Percentiles rank a stretch among this genome's conserved stretches.
These are phyloP conservation scores for Acrossocheilus wenchowensis DNA, from an alignment of 2,797 vertebrate genomes.

Conservation along the genomic window DNA sequence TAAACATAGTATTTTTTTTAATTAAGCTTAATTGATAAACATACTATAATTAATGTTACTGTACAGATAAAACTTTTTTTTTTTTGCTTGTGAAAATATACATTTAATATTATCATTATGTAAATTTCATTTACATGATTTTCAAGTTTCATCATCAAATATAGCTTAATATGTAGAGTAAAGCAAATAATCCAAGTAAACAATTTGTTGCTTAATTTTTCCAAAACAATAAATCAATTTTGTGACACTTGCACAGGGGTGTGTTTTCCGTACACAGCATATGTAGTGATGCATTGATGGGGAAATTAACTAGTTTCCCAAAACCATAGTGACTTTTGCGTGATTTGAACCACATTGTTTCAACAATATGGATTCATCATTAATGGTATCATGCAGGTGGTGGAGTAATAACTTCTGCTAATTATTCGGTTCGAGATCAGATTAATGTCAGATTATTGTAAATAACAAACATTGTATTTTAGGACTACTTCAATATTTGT, in stretches of 20 bases:
- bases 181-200: neutral
- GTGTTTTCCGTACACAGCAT: neutral
- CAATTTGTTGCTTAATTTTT: neutral
- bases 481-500: neutral
- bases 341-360: neutral
- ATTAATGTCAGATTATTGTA: neutral
- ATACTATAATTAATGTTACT: neutral
- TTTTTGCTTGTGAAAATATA: neutral
- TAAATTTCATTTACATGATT: too few relatives aligned
- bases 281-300: neutral
- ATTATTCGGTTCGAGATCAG: neutral
- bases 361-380: neutral
- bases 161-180: neutral
- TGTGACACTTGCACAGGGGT: neutral
- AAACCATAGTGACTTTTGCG: neutral
- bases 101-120: too few relatives aligned
- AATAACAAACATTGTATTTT: neutral
- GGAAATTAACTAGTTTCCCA: neutral
- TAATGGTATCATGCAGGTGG: neutral
- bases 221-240: too few relatives aligned
- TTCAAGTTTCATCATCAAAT: neutral
- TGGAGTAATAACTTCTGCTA: neutral
- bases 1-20: neutral
- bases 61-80: neutral
- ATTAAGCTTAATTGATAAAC: neutral